These are phyloP conservation scores for Ichneumoninae sp. DNA, from an alignment of 2,888 invertebrate genomes.

Conservation along the genomic window DNA sequence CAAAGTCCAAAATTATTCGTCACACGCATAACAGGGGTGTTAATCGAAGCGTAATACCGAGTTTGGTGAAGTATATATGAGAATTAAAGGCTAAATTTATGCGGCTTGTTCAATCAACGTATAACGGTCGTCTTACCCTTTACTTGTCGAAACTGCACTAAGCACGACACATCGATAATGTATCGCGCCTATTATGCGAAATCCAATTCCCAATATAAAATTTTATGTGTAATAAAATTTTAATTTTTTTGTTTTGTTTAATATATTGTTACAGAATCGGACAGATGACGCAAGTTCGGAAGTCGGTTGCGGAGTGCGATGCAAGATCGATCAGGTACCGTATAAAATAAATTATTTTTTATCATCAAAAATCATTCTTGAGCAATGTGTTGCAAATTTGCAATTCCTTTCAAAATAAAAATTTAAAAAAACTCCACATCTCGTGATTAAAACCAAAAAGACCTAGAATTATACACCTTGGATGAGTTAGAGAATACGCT, in stretches of 20 bases:
- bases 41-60: slow-evolving; percentile 73
- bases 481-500: no score
- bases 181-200: not conserved
- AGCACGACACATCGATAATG: not conserved
- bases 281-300: slow-evolving; percentile 89
- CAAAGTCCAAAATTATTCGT: slow-evolving; percentile 49
- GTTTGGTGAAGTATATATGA: slow-evolving; percentile 34
- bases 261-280: slow-evolving; percentile 87
- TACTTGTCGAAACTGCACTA: slow-evolving; percentile 1
- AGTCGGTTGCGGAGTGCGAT: slow-evolving; percentile 88
- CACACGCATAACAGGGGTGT: slow-evolving; percentile 68
- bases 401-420: no score
- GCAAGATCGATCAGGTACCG: slow-evolving; percentile 90
- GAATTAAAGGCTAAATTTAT: slow-evolving; percentile 52
- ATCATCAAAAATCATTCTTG: not conserved
- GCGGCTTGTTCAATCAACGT: slow-evolving; percentile 35
- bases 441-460: no score
- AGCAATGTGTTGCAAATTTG: no score
- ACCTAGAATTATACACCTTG: no score
- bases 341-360: slow-evolving; percentile 27
- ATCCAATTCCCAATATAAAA: not conserved
- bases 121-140: slow-evolving; percentile 13
- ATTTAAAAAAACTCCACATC: no score
- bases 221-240: not conserved
- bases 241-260: slow-evolving; percentile 11